A percentile compares a stretch with the other conserved stretches of the same genome.
Conservation (phyloP, 2,113 vertebrate species). For the Coryphaenoides rupestris region DNA sequence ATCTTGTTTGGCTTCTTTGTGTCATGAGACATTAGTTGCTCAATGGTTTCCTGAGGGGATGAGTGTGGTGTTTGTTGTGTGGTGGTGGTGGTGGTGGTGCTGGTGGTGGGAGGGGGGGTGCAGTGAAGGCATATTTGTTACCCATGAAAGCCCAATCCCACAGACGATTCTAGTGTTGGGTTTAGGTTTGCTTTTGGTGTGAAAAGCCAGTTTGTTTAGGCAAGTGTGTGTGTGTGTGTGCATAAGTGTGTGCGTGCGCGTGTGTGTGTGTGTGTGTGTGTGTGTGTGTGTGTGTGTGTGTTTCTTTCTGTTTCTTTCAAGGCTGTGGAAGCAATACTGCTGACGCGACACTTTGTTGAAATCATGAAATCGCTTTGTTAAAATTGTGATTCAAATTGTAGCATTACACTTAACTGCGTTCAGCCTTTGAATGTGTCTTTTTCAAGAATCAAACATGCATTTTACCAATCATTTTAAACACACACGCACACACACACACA, state of each 20-base stretch:
- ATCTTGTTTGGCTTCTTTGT: constrained; percentile 57
- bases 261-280: not conserved
- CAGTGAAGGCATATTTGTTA: constrained; percentile 64
- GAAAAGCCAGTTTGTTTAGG: constrained; percentile 50
- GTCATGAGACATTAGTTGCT: constrained; percentile 26
- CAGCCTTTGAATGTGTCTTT: not conserved
- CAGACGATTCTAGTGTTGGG: constrained; percentile 58
- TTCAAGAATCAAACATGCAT: not conserved
- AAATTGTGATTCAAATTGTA: not conserved
- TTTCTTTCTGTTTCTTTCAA: constrained; percentile 3
- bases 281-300: constrained; percentile 1
- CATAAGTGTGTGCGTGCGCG: constrained; percentile 14
- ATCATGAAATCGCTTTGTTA: not conserved
- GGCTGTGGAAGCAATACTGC: not conserved
- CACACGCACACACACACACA: not conserved
- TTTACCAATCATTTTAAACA: not conserved
- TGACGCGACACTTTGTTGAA: not conserved
- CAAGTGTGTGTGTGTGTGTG: constrained; percentile 17
- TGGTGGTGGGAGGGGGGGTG: no score
- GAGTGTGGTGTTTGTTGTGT: constrained; percentile 62
- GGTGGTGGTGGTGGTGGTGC: constrained; percentile 16
- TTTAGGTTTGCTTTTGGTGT: constrained; percentile 42
- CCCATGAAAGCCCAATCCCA: constrained; percentile 17
- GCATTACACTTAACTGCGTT: not conserved
- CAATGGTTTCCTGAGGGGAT: constrained; percentile 51